Evolutionary conservation across 2,888 invertebrate species (phyloP).

Genomic region (Xestobium rufovillosum): DNA sequence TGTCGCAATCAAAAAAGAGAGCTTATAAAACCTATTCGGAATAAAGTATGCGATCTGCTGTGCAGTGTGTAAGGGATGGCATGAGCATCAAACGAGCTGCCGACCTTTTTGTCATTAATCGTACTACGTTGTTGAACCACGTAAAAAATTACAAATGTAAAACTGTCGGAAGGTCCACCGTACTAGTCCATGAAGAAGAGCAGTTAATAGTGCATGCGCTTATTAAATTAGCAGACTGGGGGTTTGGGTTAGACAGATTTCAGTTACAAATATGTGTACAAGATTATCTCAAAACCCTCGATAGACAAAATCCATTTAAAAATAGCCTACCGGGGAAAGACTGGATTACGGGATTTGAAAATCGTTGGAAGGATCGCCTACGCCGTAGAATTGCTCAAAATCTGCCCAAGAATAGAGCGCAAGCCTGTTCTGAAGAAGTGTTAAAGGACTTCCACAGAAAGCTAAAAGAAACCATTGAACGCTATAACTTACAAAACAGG

Average conservation of each 20-base stretch:
- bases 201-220: conserved; percentile 15
- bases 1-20: too few species aligned
- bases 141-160: too few species aligned
- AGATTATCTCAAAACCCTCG: conserved; percentile 14
- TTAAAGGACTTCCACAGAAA: conserved; percentile 15
- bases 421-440: conserved; percentile 12
- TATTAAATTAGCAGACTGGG: conserved; percentile 19
- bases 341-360: conserved; percentile 20
- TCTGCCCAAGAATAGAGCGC: conserved; percentile 16
- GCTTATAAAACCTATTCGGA: too few species aligned
- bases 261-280: conserved; percentile 17
- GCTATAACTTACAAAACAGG: conserved; percentile 13
- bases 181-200: conserved; percentile 15
- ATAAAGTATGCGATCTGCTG: too few species aligned
- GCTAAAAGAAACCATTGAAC: conserved; percentile 11
- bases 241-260: conserved; percentile 17
- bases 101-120: conserved; percentile 12
- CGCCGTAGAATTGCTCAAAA: conserved; percentile 15
- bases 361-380: conserved; percentile 14
- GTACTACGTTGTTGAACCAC: conserved; percentile 13
- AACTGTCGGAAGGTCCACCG: conserved; percentile 15
- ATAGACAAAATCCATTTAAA: conserved; percentile 18
- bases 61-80: too few species aligned
- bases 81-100: conserved; percentile 10
- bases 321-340: conserved; percentile 18